Base-by-base conservation (phyloP, 2,797 vertebrate species). In the Aplochiton taeniatus region DNA sequence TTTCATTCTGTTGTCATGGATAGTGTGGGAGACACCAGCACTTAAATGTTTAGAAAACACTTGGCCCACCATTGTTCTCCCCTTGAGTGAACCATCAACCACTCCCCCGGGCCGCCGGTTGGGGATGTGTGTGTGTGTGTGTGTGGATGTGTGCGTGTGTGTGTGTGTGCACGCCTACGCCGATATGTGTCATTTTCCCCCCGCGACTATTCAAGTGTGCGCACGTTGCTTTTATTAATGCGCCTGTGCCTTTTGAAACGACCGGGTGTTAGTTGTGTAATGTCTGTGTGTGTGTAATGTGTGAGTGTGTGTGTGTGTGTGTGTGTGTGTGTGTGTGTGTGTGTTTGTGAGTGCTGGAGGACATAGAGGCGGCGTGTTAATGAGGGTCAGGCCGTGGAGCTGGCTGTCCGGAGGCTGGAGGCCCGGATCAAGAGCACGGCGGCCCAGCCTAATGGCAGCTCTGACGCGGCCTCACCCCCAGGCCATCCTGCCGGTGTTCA, bases 281-380 rank as follows among this genome's bases (percentile, higher is more conserved):
- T n/a, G n/a, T n/a, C n/a, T n/a, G n/a, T n/a, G n/a, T n/a, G n/a
- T n/a, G n/a, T n/a, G n/a, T n/a, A n/a, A n/a, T n/a, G n/a, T n/a
- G n/a, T n/a, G n/a, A n/a, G 73, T 75, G 70, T 70, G 77, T 73
- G 31, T 81, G 79, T 6, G 31, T 3, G 31, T 3, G 82, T 77
- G 76, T 73, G 58, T 78, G 71, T 61, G 48, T 76, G 66, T 74
- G 73, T 75, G 70, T 70, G 77, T 73, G 31, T 81, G 79, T 6
- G 31, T 3, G 31, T 3, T 81, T 77, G 76, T 73, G 58, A 79
- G 71, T 61, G 48, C 63, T 68, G 48, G 61, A 73, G 72, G 71
- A 72, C 71, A 76, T 81, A 83, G 63, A 63, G 65, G 77, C 72
- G 70, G 46, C 14, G 58, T 75, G 84, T 87, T 88, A 86, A 88